Base-by-base conservation (phyloP, 2,113 vertebrate genomes). In the Willisornis vidua region DNA sequence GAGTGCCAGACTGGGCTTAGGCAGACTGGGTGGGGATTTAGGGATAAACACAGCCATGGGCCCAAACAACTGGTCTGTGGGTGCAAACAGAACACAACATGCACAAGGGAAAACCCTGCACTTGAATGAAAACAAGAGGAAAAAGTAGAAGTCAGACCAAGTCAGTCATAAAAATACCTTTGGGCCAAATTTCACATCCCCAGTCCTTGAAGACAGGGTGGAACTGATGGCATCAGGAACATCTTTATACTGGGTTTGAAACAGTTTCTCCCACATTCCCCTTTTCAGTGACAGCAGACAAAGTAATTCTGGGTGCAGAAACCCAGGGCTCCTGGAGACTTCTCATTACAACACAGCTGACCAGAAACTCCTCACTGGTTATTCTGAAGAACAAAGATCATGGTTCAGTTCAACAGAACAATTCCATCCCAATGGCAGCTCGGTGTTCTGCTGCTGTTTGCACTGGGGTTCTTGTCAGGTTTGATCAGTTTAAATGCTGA, bases 401-500 rank as follows among this genome's bases (percentile, higher is more conserved):
- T 46, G 85, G 74, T 54, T 96, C 84, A 77, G 23, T 54, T 77
- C 93, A 75, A 70, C 78, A 91, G 65, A 92, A 57, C 58, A 57
- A 66, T 51, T 43, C 89, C 49, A 89, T 89, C 59, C 46, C 55
- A 92, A 65, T 12, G 61, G 93, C 80, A 85, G 62, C 4, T 3
- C 54, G 17, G 15, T 5, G 0, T 89, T 73, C 70, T 85, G 71
- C 93, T 76, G 39, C 84, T 93, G 87, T 82, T 89, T 87, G 76
- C 93, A 73, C 85, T 54, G 66, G 48, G 43, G 46, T 80, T 49
- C 71, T 55, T 94, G 93, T 96, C 94, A 88, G 70, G 88, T 55
- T 16, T 58, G 49, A 95, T 94, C 94, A 91, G 55, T 39, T 87
- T 65, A 70, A 82, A 91, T 33, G 58, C 5, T 59, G 63, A 78